Conservation (phyloP, 2,888 invertebrate species). For the Drosophila peninsularis region DNA sequence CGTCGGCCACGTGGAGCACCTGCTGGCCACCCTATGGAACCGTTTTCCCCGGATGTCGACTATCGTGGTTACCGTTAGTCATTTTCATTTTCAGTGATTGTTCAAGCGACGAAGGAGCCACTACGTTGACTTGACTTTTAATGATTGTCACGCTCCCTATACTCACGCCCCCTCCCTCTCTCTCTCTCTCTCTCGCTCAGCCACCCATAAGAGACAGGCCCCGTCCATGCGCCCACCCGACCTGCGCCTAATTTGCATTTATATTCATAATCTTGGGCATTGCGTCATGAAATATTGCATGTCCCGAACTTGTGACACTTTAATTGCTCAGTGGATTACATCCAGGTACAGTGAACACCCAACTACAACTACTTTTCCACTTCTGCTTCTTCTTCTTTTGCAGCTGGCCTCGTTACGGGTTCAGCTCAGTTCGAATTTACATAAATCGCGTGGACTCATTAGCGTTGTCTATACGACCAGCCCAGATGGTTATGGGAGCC, state of each 20-base stretch:
- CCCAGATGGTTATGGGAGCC: conserved; percentile 43
- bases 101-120: conserved; percentile 57
- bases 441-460: conserved; percentile 58
- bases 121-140: conserved; percentile 74
- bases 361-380: neutral
- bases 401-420: conserved; percentile 5
- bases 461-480: conserved; percentile 72
- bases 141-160: conserved; percentile 76
- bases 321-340: conserved; percentile 75
- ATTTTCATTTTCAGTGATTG: conserved; percentile 82
- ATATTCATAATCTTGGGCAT: conserved; percentile 80
- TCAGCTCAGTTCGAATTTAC: conserved; percentile 28
- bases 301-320: conserved; percentile 80
- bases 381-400: neutral
- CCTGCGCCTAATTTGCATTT: conserved; percentile 77
- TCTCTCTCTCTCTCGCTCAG: neutral
- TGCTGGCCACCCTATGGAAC: conserved; percentile 29
- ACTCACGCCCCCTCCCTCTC: neutral
- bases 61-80: conserved; percentile 82
- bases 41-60: conserved; percentile 72
- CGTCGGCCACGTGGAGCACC: neutral
- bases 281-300: conserved; percentile 81
- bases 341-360: conserved; percentile 50
- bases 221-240: conserved; percentile 27
- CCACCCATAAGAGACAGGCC: conserved; percentile 62